Base-by-base conservation (phyloP, 2,797 vertebrate species). In the Megalops cyprinoides region DNA sequence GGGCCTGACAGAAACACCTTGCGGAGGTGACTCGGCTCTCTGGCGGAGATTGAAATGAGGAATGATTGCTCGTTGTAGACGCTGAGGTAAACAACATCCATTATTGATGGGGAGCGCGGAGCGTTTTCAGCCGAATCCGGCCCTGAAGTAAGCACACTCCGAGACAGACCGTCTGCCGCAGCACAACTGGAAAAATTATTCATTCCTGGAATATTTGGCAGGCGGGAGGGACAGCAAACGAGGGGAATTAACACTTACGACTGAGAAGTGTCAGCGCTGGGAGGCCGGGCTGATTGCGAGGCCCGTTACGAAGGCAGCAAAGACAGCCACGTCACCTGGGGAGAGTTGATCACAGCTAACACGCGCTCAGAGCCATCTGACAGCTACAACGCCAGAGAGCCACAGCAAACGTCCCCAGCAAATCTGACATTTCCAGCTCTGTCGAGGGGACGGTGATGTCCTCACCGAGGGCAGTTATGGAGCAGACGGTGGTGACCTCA, bases 401-500 rank as follows among this genome's bases (percentile, higher is more conserved):
- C 51, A 14, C 14, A 14, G 51, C 51, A 34, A 37, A 67, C 62
- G 18, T 31, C 9, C 44, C 44, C 42, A 10, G n/a, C n/a, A n/a
- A n/a, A n/a, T n/a, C n/a, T n/a, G n/a, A n/a, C n/a, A n/a, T 14
- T 12, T 0, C 51, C 76, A 23, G 14, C n/a, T 23, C 37, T n/a
- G 20, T 49, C 10, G 53, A 9, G n/a, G 73, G 4, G 76, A 1
- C 37, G 14, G 55, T 83, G 53, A 69, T 14, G 51, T 31, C 10
- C 37, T 81, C 88, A 87, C 85, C 82, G 74, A 51, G 87, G 88
- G 89, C 88, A 87, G 86, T 84, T 82, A 86, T 84, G 31, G 25
- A 77, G 79, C n/a, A 78, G 85, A 85, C 28, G n/a, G 9, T 53
- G 3, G 53, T 79, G 81, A 75, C 58, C 77, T 76, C 73, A 69